phyloP scores from a whole-genome alignment of 1,140 invertebrate genomes.

The Calephelis nemesis region DNA sequence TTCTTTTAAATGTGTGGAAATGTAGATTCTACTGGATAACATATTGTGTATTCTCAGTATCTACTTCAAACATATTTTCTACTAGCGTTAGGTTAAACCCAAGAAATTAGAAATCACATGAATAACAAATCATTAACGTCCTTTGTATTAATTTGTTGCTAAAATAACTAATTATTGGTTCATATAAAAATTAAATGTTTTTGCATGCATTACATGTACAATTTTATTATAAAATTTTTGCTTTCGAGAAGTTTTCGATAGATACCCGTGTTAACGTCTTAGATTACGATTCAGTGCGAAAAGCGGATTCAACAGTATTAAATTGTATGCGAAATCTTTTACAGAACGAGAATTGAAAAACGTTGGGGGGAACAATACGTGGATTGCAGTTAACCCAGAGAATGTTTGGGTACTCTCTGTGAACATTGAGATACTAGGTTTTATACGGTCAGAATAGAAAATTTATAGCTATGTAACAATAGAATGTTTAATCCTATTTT shows the following conservation, averaged over 20 bases:
- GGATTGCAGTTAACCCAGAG: conserved; percentile 44
- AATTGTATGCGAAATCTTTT: conserved; percentile 34
- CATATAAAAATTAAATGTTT: not conserved
- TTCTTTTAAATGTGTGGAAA: no score
- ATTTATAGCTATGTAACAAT: conserved; percentile 67
- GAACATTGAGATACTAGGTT: conserved; percentile 46
- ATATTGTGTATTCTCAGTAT: no score
- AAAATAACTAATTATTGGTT: no score
- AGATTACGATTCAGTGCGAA: conserved; percentile 25
- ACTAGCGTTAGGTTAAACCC: no score
- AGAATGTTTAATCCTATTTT: conserved; percentile 53
- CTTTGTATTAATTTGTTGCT: no score
- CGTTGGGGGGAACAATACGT: conserved; percentile 43
- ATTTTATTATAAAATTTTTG: not conserved
- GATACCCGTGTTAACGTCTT: not conserved
- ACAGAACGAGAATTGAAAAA: conserved; percentile 30
- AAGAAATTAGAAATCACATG: no score
- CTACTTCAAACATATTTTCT: no score
- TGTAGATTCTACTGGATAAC: no score
- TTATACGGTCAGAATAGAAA: conserved; percentile 53
- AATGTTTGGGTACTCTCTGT: conserved; percentile 31
- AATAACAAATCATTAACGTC: no score
- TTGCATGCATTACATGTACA: not conserved
- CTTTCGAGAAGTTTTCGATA: not conserved
- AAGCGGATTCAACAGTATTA: conserved; percentile 36